Percentiles rank a stretch among this genome's conserved stretches.
Evolutionary conservation across 2,113 vertebrate species (phyloP).

Genomic region (Salminus brasiliensis): DNA sequence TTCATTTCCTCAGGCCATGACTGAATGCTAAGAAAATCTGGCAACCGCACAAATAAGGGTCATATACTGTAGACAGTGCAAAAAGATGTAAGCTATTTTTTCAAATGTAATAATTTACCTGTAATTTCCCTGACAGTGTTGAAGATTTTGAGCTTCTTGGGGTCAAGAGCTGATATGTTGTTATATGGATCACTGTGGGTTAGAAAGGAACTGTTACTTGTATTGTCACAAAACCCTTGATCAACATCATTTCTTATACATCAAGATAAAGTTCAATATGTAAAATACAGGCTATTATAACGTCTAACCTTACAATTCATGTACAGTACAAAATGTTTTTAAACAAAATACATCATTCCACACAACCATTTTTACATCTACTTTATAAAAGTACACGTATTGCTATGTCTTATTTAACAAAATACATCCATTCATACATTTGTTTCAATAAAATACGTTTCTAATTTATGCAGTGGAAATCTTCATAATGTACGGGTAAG

Average conservation of each 20-base stretch:
- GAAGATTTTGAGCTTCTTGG: constrained; percentile 90
- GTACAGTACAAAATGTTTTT: too few relatives aligned
- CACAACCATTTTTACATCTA: too few relatives aligned
- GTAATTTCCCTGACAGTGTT: constrained; percentile 89
- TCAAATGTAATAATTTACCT: constrained; percentile 65
- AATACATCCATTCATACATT: neutral
- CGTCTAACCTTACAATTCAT: too few relatives aligned
- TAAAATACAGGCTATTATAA: too few relatives aligned
- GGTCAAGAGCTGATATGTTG: constrained; percentile 79
- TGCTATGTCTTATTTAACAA: too few relatives aligned
- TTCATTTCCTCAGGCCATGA: constrained; percentile 90
- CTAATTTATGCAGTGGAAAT: too few relatives aligned
- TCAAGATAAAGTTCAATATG: too few relatives aligned
- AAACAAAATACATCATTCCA: too few relatives aligned
- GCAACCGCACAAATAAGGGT: constrained; percentile 26
- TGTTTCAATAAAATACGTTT: too few relatives aligned
- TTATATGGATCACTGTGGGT: constrained; percentile 77
- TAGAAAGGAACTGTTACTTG: neutral
- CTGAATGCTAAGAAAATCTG: constrained; percentile 90
- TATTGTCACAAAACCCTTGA: neutral
- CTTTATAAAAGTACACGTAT: too few relatives aligned
- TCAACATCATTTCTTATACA: neutral
- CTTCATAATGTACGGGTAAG: too few relatives aligned
- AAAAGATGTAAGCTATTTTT: neutral
- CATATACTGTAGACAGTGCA: constrained; percentile 7